A percentile compares a stretch with the other conserved stretches of the same genome.
These are phyloP conservation scores for Notoglanidium macrostoma DNA, from an alignment of 2,797 vertebrate genomes.

Conservation along the genomic window DNA sequence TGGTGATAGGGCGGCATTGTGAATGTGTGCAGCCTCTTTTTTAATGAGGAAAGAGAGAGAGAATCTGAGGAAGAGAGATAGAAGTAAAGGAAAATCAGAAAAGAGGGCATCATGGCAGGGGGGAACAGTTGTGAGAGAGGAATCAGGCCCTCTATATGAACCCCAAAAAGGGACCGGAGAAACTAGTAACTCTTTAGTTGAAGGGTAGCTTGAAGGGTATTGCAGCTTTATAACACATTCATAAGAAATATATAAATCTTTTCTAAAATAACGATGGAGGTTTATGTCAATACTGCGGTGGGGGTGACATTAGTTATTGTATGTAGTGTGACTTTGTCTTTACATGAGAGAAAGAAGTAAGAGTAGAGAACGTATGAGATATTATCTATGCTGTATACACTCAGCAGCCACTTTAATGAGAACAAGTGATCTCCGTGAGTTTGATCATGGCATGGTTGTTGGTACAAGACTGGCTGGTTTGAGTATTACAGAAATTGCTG, in stretches of 20 bases:
- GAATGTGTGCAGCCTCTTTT: conserved; percentile 42
- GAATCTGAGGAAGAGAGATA: neutral
- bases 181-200: neutral
- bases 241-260: neutral
- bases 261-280: neutral
- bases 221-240: neutral
- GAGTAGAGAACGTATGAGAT: neutral
- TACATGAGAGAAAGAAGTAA: neutral
- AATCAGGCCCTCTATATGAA: conserved; percentile 2
- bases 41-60: conserved; percentile 58
- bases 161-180: neutral
- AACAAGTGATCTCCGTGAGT: neutral
- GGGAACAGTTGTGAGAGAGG: neutral
- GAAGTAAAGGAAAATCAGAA: conserved; percentile 10
- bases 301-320: neutral
- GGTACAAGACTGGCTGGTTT: neutral
- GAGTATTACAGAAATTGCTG: neutral
- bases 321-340: neutral
- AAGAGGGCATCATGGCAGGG: neutral
- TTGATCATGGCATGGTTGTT: neutral
- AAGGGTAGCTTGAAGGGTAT: neutral
- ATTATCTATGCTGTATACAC: neutral
- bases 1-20: conserved; percentile 41
- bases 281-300: neutral
- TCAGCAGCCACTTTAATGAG: neutral